Evolutionary conservation across 30 jellyfish, hydroid and myxozoan genomes (phyloP).

Genomic region (Rhopilema esculentum): DNA sequence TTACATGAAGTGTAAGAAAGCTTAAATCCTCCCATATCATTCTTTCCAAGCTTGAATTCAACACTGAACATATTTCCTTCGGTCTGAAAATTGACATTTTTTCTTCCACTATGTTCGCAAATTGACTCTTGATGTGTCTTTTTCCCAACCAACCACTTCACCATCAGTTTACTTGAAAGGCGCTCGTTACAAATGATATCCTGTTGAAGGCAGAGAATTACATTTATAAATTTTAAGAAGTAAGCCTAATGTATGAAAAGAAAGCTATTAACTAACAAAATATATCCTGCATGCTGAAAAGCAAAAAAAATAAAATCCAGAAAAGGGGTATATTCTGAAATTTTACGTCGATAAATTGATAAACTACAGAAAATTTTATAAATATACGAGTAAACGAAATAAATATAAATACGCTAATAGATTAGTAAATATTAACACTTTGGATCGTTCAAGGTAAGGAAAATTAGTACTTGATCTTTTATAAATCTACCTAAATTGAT

Average conservation of each 20-base stretch:
- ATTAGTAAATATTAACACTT: too few species aligned
- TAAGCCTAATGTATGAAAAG: neutral
- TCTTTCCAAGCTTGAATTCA: constrained; percentile 37
- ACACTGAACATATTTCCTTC: constrained; percentile 50
- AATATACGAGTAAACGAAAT: too few species aligned
- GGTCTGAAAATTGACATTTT: constrained; percentile 1
- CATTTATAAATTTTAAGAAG: neutral
- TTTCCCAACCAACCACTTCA: constrained; percentile 33
- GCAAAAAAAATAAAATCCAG: too few species aligned
- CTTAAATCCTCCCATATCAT: constrained; percentile 43
- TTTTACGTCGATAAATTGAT: too few species aligned
- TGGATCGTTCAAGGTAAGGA: too few species aligned
- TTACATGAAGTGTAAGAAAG: constrained; percentile 44
- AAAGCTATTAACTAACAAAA: too few species aligned
- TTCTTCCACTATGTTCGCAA: constrained; percentile 22
- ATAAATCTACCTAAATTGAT: too few species aligned
- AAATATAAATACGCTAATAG: too few species aligned
- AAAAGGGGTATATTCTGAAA: too few species aligned
- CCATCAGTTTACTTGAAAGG: constrained; percentile 9
- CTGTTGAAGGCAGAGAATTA: neutral
- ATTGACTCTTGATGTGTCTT: neutral
- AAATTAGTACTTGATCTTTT: too few species aligned
- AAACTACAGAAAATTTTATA: too few species aligned
- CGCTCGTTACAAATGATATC: constrained; percentile 9
- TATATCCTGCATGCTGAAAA: too few species aligned